These are phyloP conservation scores for Tachystola acroxantha DNA, from an alignment of 2,888 invertebrate genomes.

Conservation along the genomic window DNA sequence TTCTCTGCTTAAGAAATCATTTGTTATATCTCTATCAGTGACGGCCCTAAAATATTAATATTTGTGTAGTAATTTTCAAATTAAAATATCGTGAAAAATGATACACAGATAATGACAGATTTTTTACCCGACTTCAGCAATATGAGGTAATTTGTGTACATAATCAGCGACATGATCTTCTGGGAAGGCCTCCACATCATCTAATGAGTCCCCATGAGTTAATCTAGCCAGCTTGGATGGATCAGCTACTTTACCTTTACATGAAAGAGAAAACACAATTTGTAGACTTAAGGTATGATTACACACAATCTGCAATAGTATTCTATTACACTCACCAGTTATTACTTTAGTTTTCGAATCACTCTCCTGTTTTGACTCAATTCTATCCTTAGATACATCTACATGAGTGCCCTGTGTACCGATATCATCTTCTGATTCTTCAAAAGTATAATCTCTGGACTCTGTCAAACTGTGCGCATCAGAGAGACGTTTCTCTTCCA, in stretches of 20 bases:
- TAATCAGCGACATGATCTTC: slow-evolving; percentile 69
- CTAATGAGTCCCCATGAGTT: slow-evolving; percentile 69
- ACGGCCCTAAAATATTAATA: slow-evolving; percentile 29
- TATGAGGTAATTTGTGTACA: slow-evolving; percentile 65
- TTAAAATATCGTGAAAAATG: too few relatives aligned
- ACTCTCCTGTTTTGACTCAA: slow-evolving; percentile 42
- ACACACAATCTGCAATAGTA: not conserved
- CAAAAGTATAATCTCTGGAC: slow-evolving; percentile 72
- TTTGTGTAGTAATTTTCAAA: too few relatives aligned
- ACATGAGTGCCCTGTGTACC: slow-evolving; percentile 64
- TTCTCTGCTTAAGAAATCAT: slow-evolving; percentile 54
- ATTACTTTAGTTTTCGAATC: slow-evolving; percentile 37
- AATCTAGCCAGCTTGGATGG: slow-evolving; percentile 47
- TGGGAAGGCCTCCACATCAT: slow-evolving; percentile 74
- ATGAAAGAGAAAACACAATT: too few relatives aligned
- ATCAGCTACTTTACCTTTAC: slow-evolving; percentile 24
- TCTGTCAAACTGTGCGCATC: slow-evolving; percentile 72
- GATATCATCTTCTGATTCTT: slow-evolving; percentile 74
- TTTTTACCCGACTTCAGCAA: slow-evolving; percentile 64
- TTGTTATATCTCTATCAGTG: slow-evolving; percentile 45
- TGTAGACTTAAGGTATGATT: not conserved
- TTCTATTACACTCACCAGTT: slow-evolving; percentile 24
- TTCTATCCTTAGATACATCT: slow-evolving; percentile 47
- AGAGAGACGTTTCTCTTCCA: slow-evolving; percentile 68
- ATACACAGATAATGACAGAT: too few relatives aligned